Percentiles rank a stretch among this genome's conserved stretches.
Conservation (phyloP, 2,888 invertebrate species). For the Kuschelorhynchus macadamiae region DNA sequence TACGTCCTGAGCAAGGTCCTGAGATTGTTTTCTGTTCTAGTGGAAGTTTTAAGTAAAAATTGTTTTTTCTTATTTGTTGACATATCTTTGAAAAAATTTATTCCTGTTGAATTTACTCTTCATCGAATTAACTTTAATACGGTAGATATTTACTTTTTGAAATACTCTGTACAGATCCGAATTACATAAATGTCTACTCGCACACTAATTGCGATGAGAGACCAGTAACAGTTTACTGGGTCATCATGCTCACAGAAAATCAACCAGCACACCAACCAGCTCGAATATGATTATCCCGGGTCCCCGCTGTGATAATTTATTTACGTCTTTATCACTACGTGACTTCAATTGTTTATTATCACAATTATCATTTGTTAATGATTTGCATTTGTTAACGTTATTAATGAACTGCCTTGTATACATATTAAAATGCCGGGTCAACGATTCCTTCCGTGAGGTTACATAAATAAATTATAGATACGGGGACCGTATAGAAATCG, state of each 20-base stretch:
- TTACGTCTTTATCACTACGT: slow-evolving; percentile 49
- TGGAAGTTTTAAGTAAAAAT: no score
- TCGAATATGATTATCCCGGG: slow-evolving; percentile 24
- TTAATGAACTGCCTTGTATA: slow-evolving; percentile 42
- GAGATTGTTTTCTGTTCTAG: no score
- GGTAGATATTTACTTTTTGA: no score
- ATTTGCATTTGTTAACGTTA: slow-evolving; percentile 51
- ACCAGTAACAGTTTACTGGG: no score
- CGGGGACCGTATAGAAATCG: slow-evolving; percentile 17
- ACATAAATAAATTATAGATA: slow-evolving; percentile 27
- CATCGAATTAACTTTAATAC: no score
- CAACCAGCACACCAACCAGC: neutral
- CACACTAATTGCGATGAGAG: no score
- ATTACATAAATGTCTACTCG: neutral
- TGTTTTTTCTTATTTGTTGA: no score
- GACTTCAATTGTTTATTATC: slow-evolving; percentile 52
- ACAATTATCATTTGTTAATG: slow-evolving; percentile 52
- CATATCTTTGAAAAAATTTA: no score
- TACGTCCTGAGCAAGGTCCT: no score
- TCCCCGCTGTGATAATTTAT: slow-evolving; percentile 46
- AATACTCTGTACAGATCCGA: no score
- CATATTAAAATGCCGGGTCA: slow-evolving; percentile 42
- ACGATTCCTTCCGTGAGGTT: slow-evolving; percentile 31
- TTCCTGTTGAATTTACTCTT: no score
- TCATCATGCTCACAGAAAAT: no score